A percentile compares a stretch with the other conserved stretches of the same genome.
Conservation (phyloP, 2,797 vertebrate species). For the Hypotaenidia okinawae region DNA sequence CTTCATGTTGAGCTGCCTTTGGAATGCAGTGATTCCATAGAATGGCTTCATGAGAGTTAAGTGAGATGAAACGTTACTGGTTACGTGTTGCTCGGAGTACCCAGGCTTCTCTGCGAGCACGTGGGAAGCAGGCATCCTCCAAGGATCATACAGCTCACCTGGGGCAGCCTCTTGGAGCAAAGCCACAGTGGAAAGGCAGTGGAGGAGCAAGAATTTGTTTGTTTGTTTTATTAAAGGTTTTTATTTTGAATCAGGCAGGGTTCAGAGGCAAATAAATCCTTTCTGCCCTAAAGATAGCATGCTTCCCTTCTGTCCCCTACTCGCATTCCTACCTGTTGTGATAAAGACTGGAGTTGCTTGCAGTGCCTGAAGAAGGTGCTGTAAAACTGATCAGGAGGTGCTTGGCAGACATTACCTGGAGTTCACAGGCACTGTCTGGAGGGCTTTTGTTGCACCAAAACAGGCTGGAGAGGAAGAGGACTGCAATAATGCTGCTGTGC, state of each 20-base stretch:
- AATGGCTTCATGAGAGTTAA: not conserved
- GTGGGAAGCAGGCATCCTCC: not conserved
- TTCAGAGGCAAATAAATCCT: not conserved
- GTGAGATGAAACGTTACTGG: not conserved
- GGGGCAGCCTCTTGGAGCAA: not conserved
- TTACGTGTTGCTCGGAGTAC: not conserved
- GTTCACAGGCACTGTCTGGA: not conserved
- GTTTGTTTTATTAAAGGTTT: not conserved
- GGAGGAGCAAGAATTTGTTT: not conserved
- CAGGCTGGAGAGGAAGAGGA: not conserved
- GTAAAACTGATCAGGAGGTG: accelerated
- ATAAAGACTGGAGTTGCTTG: not conserved
- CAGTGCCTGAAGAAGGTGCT: not conserved
- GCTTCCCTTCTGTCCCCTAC: not conserved
- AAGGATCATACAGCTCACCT: not conserved
- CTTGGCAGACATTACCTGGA: not conserved
- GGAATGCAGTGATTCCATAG: not conserved
- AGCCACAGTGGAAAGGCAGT: not conserved
- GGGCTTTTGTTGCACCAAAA: not conserved
- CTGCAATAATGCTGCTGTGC: not conserved
- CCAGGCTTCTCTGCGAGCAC: not conserved
- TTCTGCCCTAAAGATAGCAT: not conserved
- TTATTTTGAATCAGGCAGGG: not conserved
- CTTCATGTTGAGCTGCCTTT: not conserved
- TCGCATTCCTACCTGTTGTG: not conserved